phyloP scores from a whole-genome alignment of 2,888 invertebrate species.

The Cetonia aurata region DNA sequence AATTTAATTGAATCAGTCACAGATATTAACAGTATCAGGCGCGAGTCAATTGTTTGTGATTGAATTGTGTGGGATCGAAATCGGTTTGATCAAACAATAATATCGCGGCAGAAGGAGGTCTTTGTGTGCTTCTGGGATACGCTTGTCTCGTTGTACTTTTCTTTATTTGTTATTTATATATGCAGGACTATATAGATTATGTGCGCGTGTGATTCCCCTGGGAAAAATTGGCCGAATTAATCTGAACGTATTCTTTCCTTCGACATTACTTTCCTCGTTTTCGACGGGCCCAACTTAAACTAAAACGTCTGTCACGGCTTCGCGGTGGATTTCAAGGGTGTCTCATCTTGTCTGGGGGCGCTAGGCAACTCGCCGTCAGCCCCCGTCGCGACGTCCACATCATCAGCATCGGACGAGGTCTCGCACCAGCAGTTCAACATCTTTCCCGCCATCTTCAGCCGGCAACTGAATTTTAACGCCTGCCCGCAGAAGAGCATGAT shows the following conservation, averaged over 20 bases:
- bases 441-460: slow-evolving; percentile 91
- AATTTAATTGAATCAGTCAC: slow-evolving; percentile 68
- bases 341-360: slow-evolving; percentile 76
- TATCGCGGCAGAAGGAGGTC: slow-evolving; percentile 27
- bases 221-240: neutral
- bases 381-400: slow-evolving; percentile 64
- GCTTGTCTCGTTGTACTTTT: slow-evolving; percentile 14
- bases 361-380: slow-evolving; percentile 72
- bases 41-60: slow-evolving; percentile 64
- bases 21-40: slow-evolving; percentile 68
- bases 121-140: slow-evolving; percentile 17
- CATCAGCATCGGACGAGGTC: slow-evolving; percentile 67
- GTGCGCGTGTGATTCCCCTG: slow-evolving; percentile 34
- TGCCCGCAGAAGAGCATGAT: slow-evolving; percentile 81
- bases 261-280: slow-evolving; percentile 6
- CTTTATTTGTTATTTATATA: slow-evolving; percentile 7
- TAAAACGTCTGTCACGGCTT: slow-evolving; percentile 67
- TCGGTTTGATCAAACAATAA: slow-evolving; percentile 38
- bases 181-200: slow-evolving; percentile 12
- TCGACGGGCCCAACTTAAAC: slow-evolving; percentile 7
- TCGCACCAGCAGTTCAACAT: slow-evolving; percentile 89
- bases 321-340: slow-evolving; percentile 89
- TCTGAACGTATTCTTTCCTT: neutral
- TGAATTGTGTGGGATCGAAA: slow-evolving; percentile 53
- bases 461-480: slow-evolving; percentile 85